These are phyloP conservation scores for Dasyprocta punctata DNA, from an alignment of 2,113 vertebrate genomes.

Conservation along the genomic window DNA sequence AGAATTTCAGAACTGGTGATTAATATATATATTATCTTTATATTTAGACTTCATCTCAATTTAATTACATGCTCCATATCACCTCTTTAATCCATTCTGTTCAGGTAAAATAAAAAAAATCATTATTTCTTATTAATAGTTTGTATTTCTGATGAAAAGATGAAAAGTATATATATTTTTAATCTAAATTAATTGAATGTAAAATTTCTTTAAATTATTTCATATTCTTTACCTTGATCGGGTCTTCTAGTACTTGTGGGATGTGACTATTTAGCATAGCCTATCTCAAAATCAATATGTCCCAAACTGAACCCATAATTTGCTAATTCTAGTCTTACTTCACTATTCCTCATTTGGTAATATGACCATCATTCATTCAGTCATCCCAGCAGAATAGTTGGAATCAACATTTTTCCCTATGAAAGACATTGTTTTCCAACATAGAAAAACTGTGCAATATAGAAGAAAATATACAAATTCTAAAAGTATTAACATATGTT, in stretches of 20 bases:
- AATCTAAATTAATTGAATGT: neutral
- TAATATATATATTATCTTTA: neutral
- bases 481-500: neutral
- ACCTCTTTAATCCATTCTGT: neutral
- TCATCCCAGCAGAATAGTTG: neutral
- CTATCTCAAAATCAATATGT: neutral
- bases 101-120: neutral
- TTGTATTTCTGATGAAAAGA: neutral
- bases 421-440: neutral
- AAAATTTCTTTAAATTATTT: neutral
- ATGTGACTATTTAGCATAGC: neutral
- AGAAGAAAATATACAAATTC: neutral
- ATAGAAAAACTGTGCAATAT: neutral
- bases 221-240: neutral
- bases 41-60: neutral
- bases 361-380: neutral
- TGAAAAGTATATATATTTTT: neutral
- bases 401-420: neutral
- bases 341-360: neutral
- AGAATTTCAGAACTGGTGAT: neutral
- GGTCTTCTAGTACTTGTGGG: neutral
- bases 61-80: neutral
- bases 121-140: neutral
- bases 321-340: neutral
- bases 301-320: neutral